Evolutionary conservation across 1,140 invertebrate species (phyloP), one percentile per base, ranked within the genome.

Genomic region (Daktulosphaira vitifoliae): DNA sequence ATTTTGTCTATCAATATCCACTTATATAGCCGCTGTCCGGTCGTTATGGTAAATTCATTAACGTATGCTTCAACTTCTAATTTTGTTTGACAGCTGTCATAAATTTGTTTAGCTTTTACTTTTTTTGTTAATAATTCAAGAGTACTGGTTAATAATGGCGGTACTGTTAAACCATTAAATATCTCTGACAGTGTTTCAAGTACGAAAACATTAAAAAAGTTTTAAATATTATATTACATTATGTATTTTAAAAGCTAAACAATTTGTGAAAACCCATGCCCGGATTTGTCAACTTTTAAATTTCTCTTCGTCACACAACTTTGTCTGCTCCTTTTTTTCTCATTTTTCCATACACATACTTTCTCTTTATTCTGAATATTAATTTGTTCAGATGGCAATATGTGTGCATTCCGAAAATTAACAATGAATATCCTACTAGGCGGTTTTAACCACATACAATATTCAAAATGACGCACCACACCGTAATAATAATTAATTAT

Each of bases 401-500:
- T 59, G 54, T 59, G 56, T 23, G 44, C 42, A 48, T 62, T 62
- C 46, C 29, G 56, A 48, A 62, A 62, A 62, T 48, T 62, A 62
- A 62, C 44, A 62, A 62, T 62, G 56, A 62, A 62, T 25, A 23
- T 38, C 4, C n/a, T 23, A 5, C 25, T 13, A 18, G 54, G 42
- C 42, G 16, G 25, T 48, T 62, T 62, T 62, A 62, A 62, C 56
- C 56, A 25, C 56, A 48, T 62, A 62, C 42, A 62, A 62, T 62
- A 62, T 62, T 62, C 56, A 62, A 62, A 62, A 62, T 25, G 56
- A 62, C 56, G 56, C 29, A 48, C 56, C 42, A 62, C 42, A 62
- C 39, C 56, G 56, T 62, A 62, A 62, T 62, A 62, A 62, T 62
- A 62, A 62, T 62, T 62, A 62, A 62, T 62, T 62, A 62, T 33